Evolutionary conservation across 2,888 invertebrate species (phyloP), one percentile per base, ranked within the genome.

Genomic region (Acronicta aceris): DNA sequence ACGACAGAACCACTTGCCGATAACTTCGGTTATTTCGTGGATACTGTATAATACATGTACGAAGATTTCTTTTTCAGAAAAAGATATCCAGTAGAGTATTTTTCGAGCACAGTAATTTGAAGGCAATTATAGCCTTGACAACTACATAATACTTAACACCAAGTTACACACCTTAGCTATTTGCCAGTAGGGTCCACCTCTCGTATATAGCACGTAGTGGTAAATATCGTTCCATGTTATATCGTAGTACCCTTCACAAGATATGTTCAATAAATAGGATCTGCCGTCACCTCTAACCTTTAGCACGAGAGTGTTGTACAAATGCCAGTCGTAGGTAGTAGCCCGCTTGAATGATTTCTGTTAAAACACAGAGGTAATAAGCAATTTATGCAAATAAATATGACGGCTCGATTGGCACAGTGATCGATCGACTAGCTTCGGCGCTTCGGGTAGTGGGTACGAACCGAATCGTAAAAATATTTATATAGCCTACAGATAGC

Each of bases 131-230:
- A 12, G 12, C 10, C n/a, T 10, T 33, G 10, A 8, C 7, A 33
- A 1, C 33, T 33, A 36, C 36, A 36, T 21, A 21, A 21, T n/a
- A n/a, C 21, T 3, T 38, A 6, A 38, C 7, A 36, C 12, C 13
- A 38, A 38, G 6, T 38, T n/a, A 59, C 48, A 83, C 90, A 98
- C 98, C 95, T 97, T 98, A 27, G 97, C 96, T 66, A 96, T 93
- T 94, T 99, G 99, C 99, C 99, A 99, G 87, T 99, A 99, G 0
- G 99, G 99, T 0, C 99, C 99, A 41, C 99, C 99, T 90, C 99
- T 96, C 0, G 99, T 99, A 85, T 96, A 98, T 5, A 99, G 91
- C 0, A 97, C 96, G 89, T 97, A 99, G 81, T 97, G 96, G 87
- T 97, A 98, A 15, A 97, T 95, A 89, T 99, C 98, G 86, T 98